Evolutionary conservation across 1,140 invertebrate species (phyloP).

Genomic region (Lepeophtheirus salmonis): DNA sequence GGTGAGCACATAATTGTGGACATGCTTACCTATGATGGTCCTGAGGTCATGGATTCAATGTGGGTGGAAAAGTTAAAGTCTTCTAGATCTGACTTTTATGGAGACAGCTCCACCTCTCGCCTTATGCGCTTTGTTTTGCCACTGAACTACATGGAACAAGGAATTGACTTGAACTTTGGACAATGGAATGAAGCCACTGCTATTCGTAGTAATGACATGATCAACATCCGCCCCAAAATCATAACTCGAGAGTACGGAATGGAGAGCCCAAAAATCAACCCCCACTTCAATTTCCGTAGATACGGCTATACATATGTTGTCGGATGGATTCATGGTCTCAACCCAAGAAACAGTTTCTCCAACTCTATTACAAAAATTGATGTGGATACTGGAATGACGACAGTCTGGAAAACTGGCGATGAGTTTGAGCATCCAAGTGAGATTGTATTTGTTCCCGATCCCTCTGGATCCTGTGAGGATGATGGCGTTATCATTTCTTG

Average conservation of each 20-base stretch:
- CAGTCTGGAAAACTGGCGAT: neutral
- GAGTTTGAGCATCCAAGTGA: too few species aligned
- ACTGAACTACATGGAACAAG: too few species aligned
- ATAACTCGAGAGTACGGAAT: neutral
- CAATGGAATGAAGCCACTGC: too few species aligned
- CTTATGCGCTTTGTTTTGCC: neutral
- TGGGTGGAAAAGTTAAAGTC: neutral
- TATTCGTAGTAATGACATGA: neutral
- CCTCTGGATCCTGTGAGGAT: too few species aligned
- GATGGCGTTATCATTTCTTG: too few species aligned
- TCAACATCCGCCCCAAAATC: neutral
- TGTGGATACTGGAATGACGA: neutral
- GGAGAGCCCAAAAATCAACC: neutral
- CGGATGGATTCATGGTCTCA: neutral
- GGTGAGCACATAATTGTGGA: neutral
- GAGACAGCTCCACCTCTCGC: neutral
- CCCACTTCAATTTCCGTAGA: neutral
- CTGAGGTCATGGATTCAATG: neutral
- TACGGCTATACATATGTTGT: conserved; percentile 1
- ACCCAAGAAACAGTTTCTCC: neutral
- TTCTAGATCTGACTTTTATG: neutral
- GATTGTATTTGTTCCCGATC: too few species aligned
- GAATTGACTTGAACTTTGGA: too few species aligned
- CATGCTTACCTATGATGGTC: neutral
- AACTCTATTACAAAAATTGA: neutral